Evolutionary conservation across 2,797 vertebrate genomes (phyloP).

Genomic region (Chaetodon trifasciatus): DNA sequence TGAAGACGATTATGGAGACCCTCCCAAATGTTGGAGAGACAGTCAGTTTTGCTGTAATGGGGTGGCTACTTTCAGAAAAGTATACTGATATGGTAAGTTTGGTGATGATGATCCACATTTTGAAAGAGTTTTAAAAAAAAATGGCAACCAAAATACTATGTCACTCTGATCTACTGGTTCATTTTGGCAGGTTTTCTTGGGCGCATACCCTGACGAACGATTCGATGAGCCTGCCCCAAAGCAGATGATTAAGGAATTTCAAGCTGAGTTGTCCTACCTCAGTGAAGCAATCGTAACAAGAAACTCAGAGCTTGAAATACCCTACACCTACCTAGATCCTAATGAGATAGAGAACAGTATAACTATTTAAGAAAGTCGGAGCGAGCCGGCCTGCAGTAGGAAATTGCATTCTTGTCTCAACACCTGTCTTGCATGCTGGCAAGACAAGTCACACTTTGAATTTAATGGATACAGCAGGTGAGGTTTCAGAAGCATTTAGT

Average conservation of each 20-base stretch:
- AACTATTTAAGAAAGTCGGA: slow-evolving; percentile 17
- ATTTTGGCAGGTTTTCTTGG: slow-evolving; percentile 76
- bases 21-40: slow-evolving; percentile 82
- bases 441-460: neutral
- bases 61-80: slow-evolving; percentile 75
- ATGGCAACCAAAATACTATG: neutral
- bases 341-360: slow-evolving; percentile 60
- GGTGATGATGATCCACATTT: neutral
- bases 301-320: slow-evolving; percentile 75
- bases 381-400: neutral
- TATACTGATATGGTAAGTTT: slow-evolving; percentile 78
- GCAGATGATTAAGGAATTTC: slow-evolving; percentile 74
- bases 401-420: neutral
- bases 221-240: slow-evolving; percentile 71
- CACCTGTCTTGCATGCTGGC: neutral
- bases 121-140: neutral
- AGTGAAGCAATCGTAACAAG: slow-evolving; percentile 73
- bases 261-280: slow-evolving; percentile 72
- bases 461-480: neutral
- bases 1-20: slow-evolving; percentile 78
- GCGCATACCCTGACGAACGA: slow-evolving; percentile 78
- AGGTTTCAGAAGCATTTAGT: neutral
- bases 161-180: neutral
- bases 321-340: slow-evolving; percentile 75
- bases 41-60: slow-evolving; percentile 45